phyloP scores from a whole-genome alignment of 2,888 invertebrate species.

The Xanthorhoe spadicearia region DNA sequence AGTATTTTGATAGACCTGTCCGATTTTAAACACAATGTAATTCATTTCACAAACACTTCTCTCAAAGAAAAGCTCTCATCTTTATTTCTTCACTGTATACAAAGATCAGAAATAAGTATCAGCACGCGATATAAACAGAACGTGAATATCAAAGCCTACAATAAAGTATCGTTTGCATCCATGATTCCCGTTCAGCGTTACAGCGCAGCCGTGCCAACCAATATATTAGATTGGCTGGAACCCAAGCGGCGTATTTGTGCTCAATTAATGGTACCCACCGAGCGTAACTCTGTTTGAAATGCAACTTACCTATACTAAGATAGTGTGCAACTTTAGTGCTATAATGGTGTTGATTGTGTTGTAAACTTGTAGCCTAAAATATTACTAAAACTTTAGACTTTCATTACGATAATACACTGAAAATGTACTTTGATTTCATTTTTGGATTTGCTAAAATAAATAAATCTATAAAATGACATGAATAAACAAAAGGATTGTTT shows the following conservation, averaged over 20 bases:
- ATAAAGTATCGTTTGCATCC: slow-evolving; percentile 44
- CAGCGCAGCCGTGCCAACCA: slow-evolving; percentile 70
- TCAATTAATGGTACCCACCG: slow-evolving; percentile 73
- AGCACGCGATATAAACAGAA: slow-evolving; percentile 21
- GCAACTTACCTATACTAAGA: slow-evolving; percentile 26
- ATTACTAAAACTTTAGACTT: too few relatives aligned
- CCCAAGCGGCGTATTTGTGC: slow-evolving; percentile 72
- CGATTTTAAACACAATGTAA: too few relatives aligned
- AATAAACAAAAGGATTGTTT: too few relatives aligned
- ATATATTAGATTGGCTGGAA: slow-evolving; percentile 78
- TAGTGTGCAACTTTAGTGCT: neutral
- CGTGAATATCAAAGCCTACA: slow-evolving; percentile 26
- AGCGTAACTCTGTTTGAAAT: slow-evolving; percentile 47
- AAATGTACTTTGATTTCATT: too few relatives aligned
- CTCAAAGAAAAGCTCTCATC: too few relatives aligned
- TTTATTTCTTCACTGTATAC: too few relatives aligned
- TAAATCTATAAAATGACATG: too few relatives aligned
- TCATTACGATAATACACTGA: too few relatives aligned
- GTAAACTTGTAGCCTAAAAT: too few relatives aligned
- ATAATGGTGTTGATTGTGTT: neutral
- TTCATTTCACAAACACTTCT: too few relatives aligned
- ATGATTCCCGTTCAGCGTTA: slow-evolving; percentile 72
- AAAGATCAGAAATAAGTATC: neutral
- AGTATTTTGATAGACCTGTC: too few relatives aligned
- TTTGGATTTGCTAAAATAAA: too few relatives aligned